Evolutionary conservation across 2,113 vertebrate species (phyloP).

Genomic region (Microtus oregoni): DNA sequence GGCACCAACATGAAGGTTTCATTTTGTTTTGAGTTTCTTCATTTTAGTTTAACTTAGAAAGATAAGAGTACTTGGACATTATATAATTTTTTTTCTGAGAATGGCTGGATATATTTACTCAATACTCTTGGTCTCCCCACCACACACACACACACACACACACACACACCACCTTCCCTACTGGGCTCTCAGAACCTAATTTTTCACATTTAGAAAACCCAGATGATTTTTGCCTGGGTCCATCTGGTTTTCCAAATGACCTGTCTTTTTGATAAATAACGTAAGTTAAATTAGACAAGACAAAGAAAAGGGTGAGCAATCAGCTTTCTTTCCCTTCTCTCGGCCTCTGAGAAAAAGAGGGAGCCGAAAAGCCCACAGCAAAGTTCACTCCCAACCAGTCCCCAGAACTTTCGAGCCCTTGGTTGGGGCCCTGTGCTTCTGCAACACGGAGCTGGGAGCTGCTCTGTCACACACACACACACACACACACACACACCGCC

Average conservation of each 20-base stretch:
- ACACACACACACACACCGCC: background rate
- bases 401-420: background rate
- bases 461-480: background rate
- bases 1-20: background rate
- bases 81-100: slow-evolving; percentile 47
- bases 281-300: slow-evolving; percentile 92
- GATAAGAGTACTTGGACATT: background rate
- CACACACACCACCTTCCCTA: background rate
- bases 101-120: slow-evolving; percentile 39
- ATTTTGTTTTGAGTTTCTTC: background rate
- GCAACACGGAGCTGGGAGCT: background rate
- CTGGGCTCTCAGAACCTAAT: slow-evolving; percentile 85
- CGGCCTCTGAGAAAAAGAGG: slow-evolving; percentile 76
- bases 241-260: slow-evolving; percentile 93
- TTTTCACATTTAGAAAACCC: slow-evolving; percentile 88
- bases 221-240: slow-evolving; percentile 91
- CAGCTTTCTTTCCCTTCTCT: slow-evolving; percentile 57
- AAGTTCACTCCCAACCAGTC: background rate
- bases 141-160: background rate
- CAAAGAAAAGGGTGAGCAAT: slow-evolving; percentile 84
- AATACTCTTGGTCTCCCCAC: background rate
- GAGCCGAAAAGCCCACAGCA: slow-evolving; percentile 62
- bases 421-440: background rate
- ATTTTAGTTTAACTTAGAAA: slow-evolving; percentile 45
- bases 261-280: slow-evolving; percentile 94